Conservation (phyloP, 2,888 invertebrate genomes). For the Criorhina ranunculi region DNA sequence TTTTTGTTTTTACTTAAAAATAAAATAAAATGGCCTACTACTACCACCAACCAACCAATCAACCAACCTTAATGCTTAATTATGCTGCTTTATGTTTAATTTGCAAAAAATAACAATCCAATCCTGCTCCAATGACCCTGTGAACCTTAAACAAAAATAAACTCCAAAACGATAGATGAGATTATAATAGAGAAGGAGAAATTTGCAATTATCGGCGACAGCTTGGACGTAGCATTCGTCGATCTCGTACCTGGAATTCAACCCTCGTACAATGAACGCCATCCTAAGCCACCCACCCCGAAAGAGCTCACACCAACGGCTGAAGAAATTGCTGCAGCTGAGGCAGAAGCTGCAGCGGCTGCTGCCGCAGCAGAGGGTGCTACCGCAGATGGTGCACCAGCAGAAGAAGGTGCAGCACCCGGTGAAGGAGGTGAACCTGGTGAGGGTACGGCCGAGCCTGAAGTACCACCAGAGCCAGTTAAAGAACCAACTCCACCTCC, state of each 20-base stretch:
- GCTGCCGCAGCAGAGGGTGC: conserved; percentile 78
- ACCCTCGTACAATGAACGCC: conserved; percentile 84
- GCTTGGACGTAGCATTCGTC: conserved; percentile 96
- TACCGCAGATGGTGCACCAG: conserved; percentile 73
- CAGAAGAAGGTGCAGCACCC: conserved; percentile 78
- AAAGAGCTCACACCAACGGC: conserved; percentile 82
- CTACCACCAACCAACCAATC: conserved; percentile 34
- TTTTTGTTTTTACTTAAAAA: conserved; percentile 43
- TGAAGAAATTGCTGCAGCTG: conserved; percentile 81
- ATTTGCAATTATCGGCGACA: conserved; percentile 96
- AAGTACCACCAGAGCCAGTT: conserved; percentile 79
- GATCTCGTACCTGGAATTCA: conserved; percentile 89
- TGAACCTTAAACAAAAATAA: conserved; percentile 32
- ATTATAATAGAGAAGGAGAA: conserved; percentile 94
- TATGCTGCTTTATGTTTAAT: conserved; percentile 68
- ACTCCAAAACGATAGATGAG: conserved; percentile 87
- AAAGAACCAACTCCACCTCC: conserved; percentile 82
- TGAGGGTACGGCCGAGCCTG: conserved; percentile 77
- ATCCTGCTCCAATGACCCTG: conserved; percentile 62
- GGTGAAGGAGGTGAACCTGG: conserved; percentile 79
- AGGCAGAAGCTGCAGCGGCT: conserved; percentile 76
- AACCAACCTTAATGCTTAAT: conserved; percentile 55
- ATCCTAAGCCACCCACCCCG: conserved; percentile 84
- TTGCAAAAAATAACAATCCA: conserved; percentile 62
- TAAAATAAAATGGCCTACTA: conserved; percentile 54